These are phyloP conservation scores for Syrrhaptes paradoxus DNA, from an alignment of 2,113 vertebrate species.

Conservation along the genomic window DNA sequence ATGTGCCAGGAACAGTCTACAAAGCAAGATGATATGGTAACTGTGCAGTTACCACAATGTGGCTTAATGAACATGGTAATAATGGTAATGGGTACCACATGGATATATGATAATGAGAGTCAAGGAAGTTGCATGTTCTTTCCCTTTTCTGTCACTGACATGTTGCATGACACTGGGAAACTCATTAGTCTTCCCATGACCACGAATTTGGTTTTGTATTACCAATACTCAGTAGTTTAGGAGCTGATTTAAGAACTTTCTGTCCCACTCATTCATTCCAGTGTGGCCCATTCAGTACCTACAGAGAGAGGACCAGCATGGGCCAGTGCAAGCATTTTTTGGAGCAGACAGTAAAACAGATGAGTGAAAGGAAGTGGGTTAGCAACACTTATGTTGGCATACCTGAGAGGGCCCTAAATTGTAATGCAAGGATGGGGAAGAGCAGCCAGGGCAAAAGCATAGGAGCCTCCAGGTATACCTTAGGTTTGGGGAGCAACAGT, in stretches of 20 bases:
- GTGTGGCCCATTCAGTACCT: background rate
- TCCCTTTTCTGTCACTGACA: background rate
- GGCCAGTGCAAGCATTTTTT: background rate
- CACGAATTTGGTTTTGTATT: background rate
- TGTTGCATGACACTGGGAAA: background rate
- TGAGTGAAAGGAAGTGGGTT: background rate
- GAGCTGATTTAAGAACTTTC: background rate
- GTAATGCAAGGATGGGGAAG: background rate
- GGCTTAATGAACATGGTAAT: background rate
- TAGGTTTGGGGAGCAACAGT: background rate
- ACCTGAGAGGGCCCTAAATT: background rate
- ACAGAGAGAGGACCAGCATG: background rate
- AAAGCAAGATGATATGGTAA: background rate
- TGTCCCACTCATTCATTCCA: background rate
- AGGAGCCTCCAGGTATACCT: background rate
- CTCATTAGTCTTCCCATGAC: background rate
- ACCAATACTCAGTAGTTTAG: background rate
- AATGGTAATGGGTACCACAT: background rate
- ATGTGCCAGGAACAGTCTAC: background rate
- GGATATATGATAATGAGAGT: background rate
- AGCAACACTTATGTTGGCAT: background rate
- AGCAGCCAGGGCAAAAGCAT: background rate
- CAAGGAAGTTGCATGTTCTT: background rate
- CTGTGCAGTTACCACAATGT: background rate
- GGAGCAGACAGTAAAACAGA: background rate